These are phyloP conservation scores for Andricus curvator DNA, from an alignment of 2,888 invertebrate species.

Conservation along the genomic window DNA sequence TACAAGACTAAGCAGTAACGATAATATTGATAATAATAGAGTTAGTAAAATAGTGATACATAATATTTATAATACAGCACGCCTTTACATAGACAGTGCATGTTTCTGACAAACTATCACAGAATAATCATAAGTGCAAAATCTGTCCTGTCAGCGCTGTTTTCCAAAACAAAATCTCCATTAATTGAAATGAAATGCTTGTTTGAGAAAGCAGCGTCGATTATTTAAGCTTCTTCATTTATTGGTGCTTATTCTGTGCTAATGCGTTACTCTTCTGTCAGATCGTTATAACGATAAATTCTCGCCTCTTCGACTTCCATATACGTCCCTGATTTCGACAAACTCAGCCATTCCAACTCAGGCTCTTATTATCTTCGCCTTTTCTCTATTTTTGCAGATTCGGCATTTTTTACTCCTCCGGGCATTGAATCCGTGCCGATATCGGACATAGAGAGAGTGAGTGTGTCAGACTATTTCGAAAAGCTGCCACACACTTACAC, in stretches of 20 bases:
- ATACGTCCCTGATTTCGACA: conserved; percentile 45
- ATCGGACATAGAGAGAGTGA: conserved; percentile 64
- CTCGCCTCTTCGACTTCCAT: conserved; percentile 16
- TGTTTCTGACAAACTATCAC: conserved; percentile 40
- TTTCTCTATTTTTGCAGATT: conserved; percentile 72
- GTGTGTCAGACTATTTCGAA: conserved; percentile 67
- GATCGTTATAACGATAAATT: conserved; percentile 15
- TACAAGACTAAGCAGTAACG: conserved; percentile 64
- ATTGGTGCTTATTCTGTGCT: conserved; percentile 30
- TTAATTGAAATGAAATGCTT: background rate
- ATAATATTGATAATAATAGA: conserved; percentile 51
- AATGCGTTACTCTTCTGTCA: conserved; percentile 11
- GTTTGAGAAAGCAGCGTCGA: conserved; percentile 17
- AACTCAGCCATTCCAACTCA: conserved; percentile 16
- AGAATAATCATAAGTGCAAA: conserved; percentile 17
- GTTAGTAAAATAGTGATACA: conserved; percentile 51
- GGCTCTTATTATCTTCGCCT: conserved; percentile 51
- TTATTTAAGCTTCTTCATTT: background rate
- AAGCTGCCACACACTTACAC: conserved; percentile 65
- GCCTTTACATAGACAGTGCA: conserved; percentile 48
- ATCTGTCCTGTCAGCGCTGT: background rate
- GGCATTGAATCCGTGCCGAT: conserved; percentile 66
- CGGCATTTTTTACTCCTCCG: conserved; percentile 68
- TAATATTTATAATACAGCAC: conserved; percentile 53
- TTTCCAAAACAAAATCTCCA: background rate